A percentile compares a stretch with the other conserved stretches of the same genome.
Evolutionary conservation across 2,113 vertebrate species (phyloP).

Genomic region (Capreolus pygargus): DNA sequence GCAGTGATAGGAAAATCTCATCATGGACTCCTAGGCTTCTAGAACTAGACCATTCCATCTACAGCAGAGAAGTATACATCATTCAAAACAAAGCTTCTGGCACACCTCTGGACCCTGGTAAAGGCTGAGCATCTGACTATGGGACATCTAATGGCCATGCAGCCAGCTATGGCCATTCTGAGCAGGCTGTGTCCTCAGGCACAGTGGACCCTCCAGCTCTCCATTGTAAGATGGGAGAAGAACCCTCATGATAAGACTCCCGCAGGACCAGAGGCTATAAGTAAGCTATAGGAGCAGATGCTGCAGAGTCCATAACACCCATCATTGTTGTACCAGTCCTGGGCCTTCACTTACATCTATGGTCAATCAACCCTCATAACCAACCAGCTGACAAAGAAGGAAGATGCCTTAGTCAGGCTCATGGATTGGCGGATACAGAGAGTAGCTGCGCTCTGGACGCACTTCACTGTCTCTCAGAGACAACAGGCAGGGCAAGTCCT

Average conservation of each 20-base stretch:
- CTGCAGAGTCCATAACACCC: background rate
- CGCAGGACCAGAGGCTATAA: background rate
- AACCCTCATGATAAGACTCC: background rate
- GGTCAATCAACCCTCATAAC: background rate
- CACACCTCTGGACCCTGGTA: background rate
- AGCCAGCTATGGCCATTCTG: background rate
- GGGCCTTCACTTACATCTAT: background rate
- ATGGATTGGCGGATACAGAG: background rate
- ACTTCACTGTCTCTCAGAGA: background rate
- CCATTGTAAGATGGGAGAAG: background rate
- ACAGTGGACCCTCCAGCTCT: background rate
- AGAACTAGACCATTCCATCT: background rate
- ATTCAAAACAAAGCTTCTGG: background rate
- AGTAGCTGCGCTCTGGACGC: background rate
- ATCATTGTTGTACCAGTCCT: background rate
- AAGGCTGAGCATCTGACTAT: background rate
- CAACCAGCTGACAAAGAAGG: background rate
- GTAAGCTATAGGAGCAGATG: background rate
- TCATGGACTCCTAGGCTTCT: background rate
- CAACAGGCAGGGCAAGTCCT: background rate
- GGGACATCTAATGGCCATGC: background rate
- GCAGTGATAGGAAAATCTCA: background rate
- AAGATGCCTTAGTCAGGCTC: background rate
- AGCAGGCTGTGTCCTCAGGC: background rate
- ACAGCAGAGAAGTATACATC: background rate